phyloP scores from a whole-genome alignment of 2,797 vertebrate genomes.

The Phrynocephalus vlangalii region DNA sequence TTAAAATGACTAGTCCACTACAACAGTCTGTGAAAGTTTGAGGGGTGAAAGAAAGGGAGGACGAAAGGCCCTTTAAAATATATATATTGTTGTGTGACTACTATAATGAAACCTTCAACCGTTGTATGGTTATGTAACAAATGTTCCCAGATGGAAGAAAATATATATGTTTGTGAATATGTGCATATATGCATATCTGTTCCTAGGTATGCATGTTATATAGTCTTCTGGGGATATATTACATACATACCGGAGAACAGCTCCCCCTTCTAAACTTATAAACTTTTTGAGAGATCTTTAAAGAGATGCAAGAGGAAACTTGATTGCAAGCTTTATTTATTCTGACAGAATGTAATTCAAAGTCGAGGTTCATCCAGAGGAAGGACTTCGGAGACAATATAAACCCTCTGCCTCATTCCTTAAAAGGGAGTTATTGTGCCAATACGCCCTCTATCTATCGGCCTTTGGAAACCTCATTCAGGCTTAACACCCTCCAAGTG shows the following conservation, averaged over 20 bases:
- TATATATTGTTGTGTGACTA: background rate
- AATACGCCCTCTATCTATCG: background rate
- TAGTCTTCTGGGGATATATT: too few species aligned
- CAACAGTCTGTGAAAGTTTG: slow-evolving; percentile 48
- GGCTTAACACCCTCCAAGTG: background rate
- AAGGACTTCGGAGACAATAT: background rate
- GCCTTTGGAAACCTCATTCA: background rate
- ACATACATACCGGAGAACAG: background rate
- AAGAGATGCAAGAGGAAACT: background rate
- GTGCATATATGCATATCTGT: background rate
- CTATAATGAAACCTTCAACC: slow-evolving; percentile 19
- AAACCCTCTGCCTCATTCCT: background rate
- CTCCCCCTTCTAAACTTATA: background rate
- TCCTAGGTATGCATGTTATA: too few species aligned
- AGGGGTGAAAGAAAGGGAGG: slow-evolving; percentile 33
- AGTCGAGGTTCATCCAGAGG: background rate
- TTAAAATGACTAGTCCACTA: slow-evolving; percentile 50
- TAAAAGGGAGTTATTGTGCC: background rate
- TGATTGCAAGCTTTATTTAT: background rate
- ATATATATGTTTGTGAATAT: background rate
- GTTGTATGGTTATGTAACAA: background rate
- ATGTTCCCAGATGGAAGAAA: background rate
- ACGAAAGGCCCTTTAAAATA: slow-evolving; percentile 23
- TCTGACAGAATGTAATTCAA: background rate
- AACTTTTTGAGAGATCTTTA: background rate